phyloP scores from a whole-genome alignment of 2,113 vertebrate genomes.

The Dromiciops gliroides region DNA sequence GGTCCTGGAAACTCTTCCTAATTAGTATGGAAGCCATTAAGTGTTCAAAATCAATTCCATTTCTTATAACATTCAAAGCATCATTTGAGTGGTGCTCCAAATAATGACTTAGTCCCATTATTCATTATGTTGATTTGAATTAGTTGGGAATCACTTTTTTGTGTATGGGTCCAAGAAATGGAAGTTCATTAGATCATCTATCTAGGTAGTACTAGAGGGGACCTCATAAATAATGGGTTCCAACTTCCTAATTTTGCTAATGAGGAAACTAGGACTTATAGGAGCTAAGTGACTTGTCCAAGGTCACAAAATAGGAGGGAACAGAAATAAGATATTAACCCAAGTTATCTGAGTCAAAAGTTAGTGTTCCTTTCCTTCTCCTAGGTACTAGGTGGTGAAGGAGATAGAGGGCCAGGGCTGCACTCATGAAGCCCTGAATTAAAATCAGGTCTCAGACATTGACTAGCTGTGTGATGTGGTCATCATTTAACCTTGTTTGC shows the following conservation, averaged over 20 bases:
- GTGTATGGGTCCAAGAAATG: background rate
- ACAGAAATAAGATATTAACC: background rate
- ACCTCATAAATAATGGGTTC: background rate
- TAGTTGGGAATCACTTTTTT: background rate
- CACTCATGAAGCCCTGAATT: background rate
- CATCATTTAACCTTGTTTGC: background rate
- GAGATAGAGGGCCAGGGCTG: background rate
- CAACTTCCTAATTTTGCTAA: background rate
- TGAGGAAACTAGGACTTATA: background rate
- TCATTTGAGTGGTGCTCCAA: background rate
- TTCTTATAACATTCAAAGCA: background rate
- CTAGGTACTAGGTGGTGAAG: background rate
- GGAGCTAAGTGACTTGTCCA: background rate
- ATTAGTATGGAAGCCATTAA: background rate
- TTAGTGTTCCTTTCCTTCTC: background rate
- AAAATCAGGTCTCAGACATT: background rate
- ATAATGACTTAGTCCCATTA: background rate
- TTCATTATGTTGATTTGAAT: background rate
- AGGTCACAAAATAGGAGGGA: background rate
- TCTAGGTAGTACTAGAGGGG: background rate
- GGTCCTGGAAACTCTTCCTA: background rate
- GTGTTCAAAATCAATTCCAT: background rate
- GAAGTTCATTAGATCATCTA: background rate
- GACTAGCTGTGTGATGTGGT: background rate
- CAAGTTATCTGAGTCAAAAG: background rate